These are phyloP conservation scores for Cantharis nigra DNA, from an alignment of 2,888 invertebrate species.

Conservation along the genomic window DNA sequence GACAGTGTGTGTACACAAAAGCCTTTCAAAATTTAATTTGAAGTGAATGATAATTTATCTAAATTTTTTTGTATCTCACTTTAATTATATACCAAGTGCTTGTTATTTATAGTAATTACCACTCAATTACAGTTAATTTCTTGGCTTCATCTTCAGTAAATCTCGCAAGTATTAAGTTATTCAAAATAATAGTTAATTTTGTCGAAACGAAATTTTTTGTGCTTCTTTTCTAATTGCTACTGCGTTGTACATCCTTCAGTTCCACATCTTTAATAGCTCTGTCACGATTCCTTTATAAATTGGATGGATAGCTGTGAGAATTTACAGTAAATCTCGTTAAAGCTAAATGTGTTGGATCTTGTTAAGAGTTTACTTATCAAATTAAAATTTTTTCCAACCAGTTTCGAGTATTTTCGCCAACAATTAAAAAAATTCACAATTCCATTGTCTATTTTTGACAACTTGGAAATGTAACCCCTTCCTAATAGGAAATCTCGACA, in stretches of 20 bases:
- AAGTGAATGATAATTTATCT: neutral
- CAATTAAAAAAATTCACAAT: neutral
- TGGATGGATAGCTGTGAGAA: conserved; percentile 21
- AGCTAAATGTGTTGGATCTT: conserved; percentile 27
- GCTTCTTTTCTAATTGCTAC: conserved; percentile 18
- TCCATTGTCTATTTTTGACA: neutral
- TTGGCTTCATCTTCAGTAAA: neutral
- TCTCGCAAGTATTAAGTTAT: neutral
- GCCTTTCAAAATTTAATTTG: neutral
- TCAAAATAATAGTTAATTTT: neutral
- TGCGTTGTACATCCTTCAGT: conserved; percentile 14
- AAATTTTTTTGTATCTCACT: neutral
- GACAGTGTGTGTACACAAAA: neutral
- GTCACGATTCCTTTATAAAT: conserved; percentile 34
- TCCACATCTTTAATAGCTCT: conserved; percentile 31
- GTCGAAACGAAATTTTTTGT: neutral
- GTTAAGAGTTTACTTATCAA: conserved; percentile 17
- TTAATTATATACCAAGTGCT: neutral
- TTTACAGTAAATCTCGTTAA: conserved; percentile 22
- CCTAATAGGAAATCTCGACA: neutral
- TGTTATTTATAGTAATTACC: neutral
- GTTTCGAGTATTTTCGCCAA: neutral
- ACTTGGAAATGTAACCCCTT: neutral
- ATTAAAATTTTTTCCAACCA: neutral
- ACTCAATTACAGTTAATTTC: neutral